Evolutionary conservation across 2,888 invertebrate species (phyloP), one percentile per base, ranked within the genome.

Genomic region (Lasioglossum vierecki): DNA sequence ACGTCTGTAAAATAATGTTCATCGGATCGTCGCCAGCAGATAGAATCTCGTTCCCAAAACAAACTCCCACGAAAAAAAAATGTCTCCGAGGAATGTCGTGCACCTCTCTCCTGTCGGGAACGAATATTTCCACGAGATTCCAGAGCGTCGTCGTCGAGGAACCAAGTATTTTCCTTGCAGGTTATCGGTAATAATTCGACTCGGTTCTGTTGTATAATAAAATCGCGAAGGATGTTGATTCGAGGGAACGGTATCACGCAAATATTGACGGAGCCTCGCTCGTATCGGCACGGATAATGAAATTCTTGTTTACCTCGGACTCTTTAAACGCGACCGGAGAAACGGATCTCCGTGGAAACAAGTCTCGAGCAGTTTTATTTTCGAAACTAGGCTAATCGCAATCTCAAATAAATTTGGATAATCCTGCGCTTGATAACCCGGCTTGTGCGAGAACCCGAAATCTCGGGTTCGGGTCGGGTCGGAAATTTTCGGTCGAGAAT

Each of bases 1-100:
- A 66, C 18, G 66, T 66, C 66, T 66, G 15, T 35, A 66, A 35
- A 66, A 66, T 66, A 66, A 66, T 66, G 66, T 30, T 66, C 66
- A 15, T 8, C 30, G 66, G 66, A 35, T 66, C 66, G 18, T 13
- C 22, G 53, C n/a, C 26, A 4, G 26, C 60, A 13, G 26, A 60
- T 26, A 60, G 26, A 13, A 60, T 60, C 60, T 66, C 66, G 66
- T 66, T 35, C 13, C 63, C 13, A 13, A 60, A 60, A 60, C 60
- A 60, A 26, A 11, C 66, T 35, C 15, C 18, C 30, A 15, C 30
- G 66, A 35, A 35, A 63, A 35, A 35, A 63, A 66, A 66, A 60
- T 26, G 26, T 26, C 60, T n/a, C 26, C 26, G 60, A 35, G 66
- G 35, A 66, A 66, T 18, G 15, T 30, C 0, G 60, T 30, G 15